phyloP scores from a whole-genome alignment of 2,797 vertebrate species.

The Artibeus jamaicensis region DNA sequence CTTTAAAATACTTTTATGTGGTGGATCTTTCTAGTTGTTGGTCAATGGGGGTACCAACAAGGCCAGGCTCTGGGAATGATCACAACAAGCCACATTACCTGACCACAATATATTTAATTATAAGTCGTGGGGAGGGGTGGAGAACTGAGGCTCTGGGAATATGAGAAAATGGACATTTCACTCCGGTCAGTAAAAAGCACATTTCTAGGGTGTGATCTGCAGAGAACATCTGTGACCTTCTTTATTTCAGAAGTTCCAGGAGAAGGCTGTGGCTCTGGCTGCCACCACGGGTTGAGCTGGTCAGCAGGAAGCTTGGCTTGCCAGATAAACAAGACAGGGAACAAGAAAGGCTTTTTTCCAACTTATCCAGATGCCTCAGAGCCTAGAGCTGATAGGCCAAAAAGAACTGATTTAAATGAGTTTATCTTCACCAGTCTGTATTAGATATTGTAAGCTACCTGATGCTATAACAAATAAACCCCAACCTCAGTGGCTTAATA shows the following conservation, averaged over 20 bases:
- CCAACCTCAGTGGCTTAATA: background rate
- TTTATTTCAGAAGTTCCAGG: slow-evolving; percentile 65
- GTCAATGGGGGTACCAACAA: background rate
- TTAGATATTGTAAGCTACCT: background rate
- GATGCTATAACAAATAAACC: background rate
- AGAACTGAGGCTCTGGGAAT: background rate
- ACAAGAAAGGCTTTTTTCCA: slow-evolving; percentile 42
- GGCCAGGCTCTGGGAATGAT: background rate
- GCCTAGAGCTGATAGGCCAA: slow-evolving; percentile 4
- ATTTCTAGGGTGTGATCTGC: slow-evolving; percentile 65
- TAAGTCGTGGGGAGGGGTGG: background rate
- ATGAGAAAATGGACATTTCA: slow-evolving; percentile 36
- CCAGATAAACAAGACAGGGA: slow-evolving; percentile 66
- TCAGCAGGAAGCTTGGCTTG: slow-evolving; percentile 70
- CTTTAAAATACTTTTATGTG: background rate
- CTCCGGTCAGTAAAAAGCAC: background rate
- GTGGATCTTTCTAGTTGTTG: background rate
- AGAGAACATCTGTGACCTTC: slow-evolving; percentile 66
- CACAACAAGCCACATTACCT: background rate
- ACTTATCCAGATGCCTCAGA: slow-evolving; percentile 42
- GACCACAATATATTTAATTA: background rate
- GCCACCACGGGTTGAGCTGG: slow-evolving; percentile 31
- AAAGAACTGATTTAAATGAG: background rate
- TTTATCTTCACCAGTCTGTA: background rate
- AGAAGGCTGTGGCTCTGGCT: slow-evolving; percentile 50